Base-by-base conservation (phyloP, 2,113 vertebrate genomes). In the Crocuta crocuta region DNA sequence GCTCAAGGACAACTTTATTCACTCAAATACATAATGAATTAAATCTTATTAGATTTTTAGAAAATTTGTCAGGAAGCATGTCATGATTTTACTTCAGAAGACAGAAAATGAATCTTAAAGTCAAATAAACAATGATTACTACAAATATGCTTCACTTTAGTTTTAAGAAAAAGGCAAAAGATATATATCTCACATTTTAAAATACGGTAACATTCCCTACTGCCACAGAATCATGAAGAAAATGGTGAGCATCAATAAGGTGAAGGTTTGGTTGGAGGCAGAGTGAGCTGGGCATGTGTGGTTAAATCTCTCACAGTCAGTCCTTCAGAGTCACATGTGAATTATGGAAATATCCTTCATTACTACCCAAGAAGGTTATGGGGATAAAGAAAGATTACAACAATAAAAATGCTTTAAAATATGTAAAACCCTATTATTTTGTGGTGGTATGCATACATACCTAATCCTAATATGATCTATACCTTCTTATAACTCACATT, bases 231-330 rank as follows among this genome's bases (percentile, higher is more conserved):
- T 21, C 35, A 39, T 19, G 39, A 93, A 55, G 48, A 61, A 70
- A 90, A 89, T 2, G 19, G n/a, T 12, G 9, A 50, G 3, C 10
- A 82, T 13, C 24, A 63, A 23, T 0, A 43, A 88, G 13, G 43
- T 21, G n/a, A 53, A 24, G 3, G 7, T 9, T 4, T 13, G 15
- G 24, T n/a, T 1, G 65, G 31, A 55, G 16, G 21, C 74, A 76
- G 45, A 78, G 45, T 21, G 63, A 50, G 31, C 31, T 5, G 15
- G 1, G 0, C 3, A 0, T 19, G 10, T 1, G 21, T 0, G 13
- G 7, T 26, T 43, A 48, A n/a, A 0, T 24, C 43, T 50, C 50
- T 35, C 48, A 83, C 48, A 83, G 16, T 66, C 24, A 63, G 15
- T 10, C 3, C 6, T 21, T 24, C 24, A 55, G 1, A 48, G 24